phyloP scores from a whole-genome alignment of 1,140 invertebrate genomes.

The Periplaneta americana region DNA sequence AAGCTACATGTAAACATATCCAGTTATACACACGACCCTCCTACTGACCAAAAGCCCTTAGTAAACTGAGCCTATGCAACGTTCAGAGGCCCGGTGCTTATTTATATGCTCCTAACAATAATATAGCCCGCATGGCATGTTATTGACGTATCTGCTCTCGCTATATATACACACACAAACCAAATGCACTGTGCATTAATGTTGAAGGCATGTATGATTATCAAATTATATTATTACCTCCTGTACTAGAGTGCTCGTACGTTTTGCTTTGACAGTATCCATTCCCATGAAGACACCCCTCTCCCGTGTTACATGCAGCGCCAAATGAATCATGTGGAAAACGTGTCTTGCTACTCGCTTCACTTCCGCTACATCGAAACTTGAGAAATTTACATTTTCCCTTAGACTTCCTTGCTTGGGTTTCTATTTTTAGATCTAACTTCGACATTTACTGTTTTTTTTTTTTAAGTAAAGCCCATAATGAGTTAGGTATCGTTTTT shows the following conservation, averaged over 20 bases:
- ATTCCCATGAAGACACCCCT: not conserved
- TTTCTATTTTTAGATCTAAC: no score
- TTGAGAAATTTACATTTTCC: no score
- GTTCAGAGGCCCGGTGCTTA: not conserved
- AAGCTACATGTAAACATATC: conserved; percentile 14
- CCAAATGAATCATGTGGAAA: not conserved
- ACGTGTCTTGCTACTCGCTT: no score
- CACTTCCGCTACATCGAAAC: no score
- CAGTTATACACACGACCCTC: not conserved
- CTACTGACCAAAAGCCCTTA: not conserved
- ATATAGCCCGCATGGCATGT: not conserved
- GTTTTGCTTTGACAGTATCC: not conserved
- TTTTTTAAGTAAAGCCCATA: no score
- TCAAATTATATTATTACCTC: conserved; percentile 3
- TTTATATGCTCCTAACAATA: not conserved
- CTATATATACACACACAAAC: not conserved
- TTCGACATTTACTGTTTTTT: no score
- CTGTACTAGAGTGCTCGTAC: not conserved
- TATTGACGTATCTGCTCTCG: not conserved
- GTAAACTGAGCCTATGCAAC: not conserved
- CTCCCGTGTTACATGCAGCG: not conserved
- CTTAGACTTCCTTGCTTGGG: no score
- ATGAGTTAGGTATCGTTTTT: no score
- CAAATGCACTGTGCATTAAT: conserved; percentile 1
- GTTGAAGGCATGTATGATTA: not conserved